Evolutionary conservation across 2,888 invertebrate genomes (phyloP).

Genomic region (Patella pellucida): DNA sequence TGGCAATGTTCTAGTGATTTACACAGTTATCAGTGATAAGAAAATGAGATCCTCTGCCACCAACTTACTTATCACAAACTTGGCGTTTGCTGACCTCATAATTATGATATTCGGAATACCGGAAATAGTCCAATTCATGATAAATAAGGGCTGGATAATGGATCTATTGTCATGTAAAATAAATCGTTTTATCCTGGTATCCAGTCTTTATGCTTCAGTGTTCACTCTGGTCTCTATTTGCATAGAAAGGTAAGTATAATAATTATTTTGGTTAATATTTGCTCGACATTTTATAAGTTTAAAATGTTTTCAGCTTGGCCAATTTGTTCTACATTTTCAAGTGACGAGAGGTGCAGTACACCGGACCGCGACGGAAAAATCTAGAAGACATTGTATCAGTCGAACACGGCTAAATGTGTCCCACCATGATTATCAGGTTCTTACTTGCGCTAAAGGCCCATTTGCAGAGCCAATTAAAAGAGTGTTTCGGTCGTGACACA

Average conservation of each 20-base stretch:
- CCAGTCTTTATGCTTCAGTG: conserved; percentile 71
- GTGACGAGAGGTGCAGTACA: too few relatives aligned
- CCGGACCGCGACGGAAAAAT: too few relatives aligned
- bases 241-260: conserved; percentile 65
- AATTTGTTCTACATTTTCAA: too few relatives aligned
- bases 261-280: background rate
- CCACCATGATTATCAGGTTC: too few relatives aligned
- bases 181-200: conserved; percentile 69
- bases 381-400: too few relatives aligned
- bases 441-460: too few relatives aligned
- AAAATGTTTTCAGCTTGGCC: too few relatives aligned
- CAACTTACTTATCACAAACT: conserved; percentile 67
- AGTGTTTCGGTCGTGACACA: too few relatives aligned
- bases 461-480: too few relatives aligned
- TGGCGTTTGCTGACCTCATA: conserved; percentile 69
- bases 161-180: conserved; percentile 64
- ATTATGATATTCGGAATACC: conserved; percentile 70
- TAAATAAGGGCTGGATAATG: conserved; percentile 64
- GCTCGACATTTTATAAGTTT: too few relatives aligned
- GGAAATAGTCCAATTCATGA: conserved; percentile 68
- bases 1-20: conserved; percentile 69
- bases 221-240: conserved; percentile 71
- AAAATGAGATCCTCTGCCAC: conserved; percentile 69
- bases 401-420: too few relatives aligned
- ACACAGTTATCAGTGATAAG: conserved; percentile 65